These are phyloP conservation scores for Phataginus tricuspis DNA, from an alignment of 2,797 vertebrate genomes.

Conservation along the genomic window DNA sequence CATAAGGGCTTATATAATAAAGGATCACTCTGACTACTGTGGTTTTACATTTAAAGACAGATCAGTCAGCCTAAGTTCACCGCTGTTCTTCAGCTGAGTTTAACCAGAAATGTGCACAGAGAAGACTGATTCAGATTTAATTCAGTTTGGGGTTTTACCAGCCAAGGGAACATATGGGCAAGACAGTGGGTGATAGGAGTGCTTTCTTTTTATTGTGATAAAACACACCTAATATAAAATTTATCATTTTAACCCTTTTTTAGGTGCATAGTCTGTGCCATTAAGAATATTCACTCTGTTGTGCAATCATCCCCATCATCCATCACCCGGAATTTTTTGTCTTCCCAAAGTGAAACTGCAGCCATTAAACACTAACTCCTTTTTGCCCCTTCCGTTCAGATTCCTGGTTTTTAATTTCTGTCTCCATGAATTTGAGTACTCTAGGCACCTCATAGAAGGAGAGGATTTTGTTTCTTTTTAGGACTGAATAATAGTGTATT, in stretches of 20 bases:
- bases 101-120: background rate
- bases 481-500: background rate
- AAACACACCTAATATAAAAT: background rate
- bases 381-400: too few relatives aligned
- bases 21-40: background rate
- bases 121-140: background rate
- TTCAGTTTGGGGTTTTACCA: background rate
- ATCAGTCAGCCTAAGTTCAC: background rate
- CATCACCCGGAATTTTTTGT: background rate
- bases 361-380: background rate
- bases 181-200: background rate
- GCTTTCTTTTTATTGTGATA: background rate
- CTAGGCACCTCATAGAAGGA: background rate
- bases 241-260: background rate
- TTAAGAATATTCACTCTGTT: background rate
- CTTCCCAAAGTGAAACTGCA: background rate
- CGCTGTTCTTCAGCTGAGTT: background rate
- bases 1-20: background rate
- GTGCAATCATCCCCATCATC: background rate
- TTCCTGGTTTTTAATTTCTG: background rate
- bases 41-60: background rate
- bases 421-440: background rate
- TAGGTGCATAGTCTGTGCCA: background rate
- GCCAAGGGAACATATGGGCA: background rate
- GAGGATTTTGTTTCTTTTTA: background rate